These are phyloP conservation scores for Apocrypta bakeri DNA, from an alignment of 1,140 invertebrate species.

Conservation along the genomic window DNA sequence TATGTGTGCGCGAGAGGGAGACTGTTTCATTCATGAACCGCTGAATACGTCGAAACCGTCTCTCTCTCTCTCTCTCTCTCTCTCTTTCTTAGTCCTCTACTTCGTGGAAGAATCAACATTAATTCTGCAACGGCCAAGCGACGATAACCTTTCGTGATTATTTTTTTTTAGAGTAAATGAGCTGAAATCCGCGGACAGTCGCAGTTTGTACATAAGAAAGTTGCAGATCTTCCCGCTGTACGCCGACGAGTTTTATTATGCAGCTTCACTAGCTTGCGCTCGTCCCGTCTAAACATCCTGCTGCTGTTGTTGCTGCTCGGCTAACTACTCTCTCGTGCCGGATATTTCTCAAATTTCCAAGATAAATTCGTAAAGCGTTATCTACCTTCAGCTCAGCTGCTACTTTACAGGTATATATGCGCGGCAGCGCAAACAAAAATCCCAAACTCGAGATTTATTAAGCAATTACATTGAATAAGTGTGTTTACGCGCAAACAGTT, in stretches of 20 bases:
- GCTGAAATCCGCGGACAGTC: slow-evolving; percentile 14
- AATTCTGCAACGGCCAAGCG: too few relatives aligned
- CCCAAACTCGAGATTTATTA: slow-evolving; percentile 44
- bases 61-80: background rate
- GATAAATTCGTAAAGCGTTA: slow-evolving; percentile 45
- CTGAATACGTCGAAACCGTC: too few relatives aligned
- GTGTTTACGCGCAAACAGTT: slow-evolving; percentile 44
- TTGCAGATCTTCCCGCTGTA: slow-evolving; percentile 10
- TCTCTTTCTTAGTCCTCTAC: too few relatives aligned
- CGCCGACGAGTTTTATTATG: slow-evolving; percentile 32
- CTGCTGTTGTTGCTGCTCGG: background rate
- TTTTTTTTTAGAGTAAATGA: slow-evolving; percentile 29
- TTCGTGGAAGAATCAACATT: too few relatives aligned
- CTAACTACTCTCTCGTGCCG: background rate
- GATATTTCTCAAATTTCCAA: slow-evolving; percentile 49
- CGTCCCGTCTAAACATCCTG: slow-evolving; percentile 42
- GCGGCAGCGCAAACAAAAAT: slow-evolving; percentile 28
- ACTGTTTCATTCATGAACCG: slow-evolving; percentile 38
- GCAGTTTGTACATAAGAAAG: background rate
- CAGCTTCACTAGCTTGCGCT: background rate
- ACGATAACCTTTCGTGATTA: too few relatives aligned
- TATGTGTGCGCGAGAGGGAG: too few relatives aligned
- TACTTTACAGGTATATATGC: background rate
- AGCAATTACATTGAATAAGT: slow-evolving; percentile 49
- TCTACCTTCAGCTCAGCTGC: slow-evolving; percentile 5